These are phyloP conservation scores for Bothrops jararaca DNA, from an alignment of 2,113 vertebrate genomes.

Conservation along the genomic window DNA sequence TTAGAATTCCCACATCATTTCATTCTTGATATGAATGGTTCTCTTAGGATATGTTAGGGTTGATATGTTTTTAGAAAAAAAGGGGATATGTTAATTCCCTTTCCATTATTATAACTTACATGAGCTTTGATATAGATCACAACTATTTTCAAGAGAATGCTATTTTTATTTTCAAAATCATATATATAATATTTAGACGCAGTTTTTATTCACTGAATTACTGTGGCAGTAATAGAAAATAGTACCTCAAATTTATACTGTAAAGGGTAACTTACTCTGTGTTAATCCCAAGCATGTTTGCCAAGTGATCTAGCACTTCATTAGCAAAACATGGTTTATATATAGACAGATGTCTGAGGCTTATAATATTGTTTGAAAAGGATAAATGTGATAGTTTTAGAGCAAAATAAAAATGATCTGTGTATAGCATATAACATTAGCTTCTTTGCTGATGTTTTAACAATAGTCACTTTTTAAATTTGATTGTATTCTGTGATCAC, in stretches of 20 bases:
- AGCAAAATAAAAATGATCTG: constrained; percentile 12
- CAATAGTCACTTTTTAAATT: constrained; percentile 1
- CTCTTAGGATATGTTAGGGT: not conserved
- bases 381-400: constrained; percentile 3
- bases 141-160: not conserved
- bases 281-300: not conserved
- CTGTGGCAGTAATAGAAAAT: not conserved
- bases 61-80: not conserved
- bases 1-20: not conserved
- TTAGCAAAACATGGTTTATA: not conserved
- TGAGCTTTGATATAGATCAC: not conserved
- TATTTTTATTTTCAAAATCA: not conserved
- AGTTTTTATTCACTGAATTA: not conserved
- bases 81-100: not conserved
- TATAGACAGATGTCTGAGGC: no score
- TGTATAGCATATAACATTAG: not conserved
- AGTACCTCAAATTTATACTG: not conserved
- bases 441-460: constrained; percentile 5
- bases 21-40: not conserved
- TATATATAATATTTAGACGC: not conserved
- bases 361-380: not conserved
- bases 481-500: constrained; percentile 44
- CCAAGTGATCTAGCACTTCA: not conserved
- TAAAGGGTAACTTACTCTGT: not conserved
- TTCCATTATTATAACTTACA: not conserved